phyloP scores from a whole-genome alignment of 2,797 vertebrate species.

The Halcyon smyrnensis region DNA sequence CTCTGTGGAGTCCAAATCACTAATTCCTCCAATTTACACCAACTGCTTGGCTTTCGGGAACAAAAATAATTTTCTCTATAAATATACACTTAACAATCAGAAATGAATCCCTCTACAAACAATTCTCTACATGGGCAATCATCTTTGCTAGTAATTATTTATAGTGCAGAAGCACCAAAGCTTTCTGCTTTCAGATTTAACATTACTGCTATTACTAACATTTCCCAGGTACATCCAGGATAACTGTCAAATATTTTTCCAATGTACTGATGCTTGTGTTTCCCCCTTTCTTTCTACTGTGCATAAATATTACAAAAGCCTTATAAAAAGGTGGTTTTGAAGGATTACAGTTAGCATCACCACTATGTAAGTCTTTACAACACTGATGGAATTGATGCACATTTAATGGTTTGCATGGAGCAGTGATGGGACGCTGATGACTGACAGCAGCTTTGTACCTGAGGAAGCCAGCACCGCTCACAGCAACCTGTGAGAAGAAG shows the following conservation, averaged over 20 bases:
- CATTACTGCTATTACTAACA: neutral
- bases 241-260: neutral
- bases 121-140: neutral
- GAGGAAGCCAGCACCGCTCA: neutral
- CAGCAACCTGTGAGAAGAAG: neutral
- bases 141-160: slow-evolving; percentile 52
- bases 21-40: slow-evolving; percentile 55
- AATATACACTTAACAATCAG: slow-evolving; percentile 59
- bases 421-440: neutral
- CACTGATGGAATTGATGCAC: neutral
- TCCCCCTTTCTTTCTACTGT: neutral
- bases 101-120: slow-evolving; percentile 55
- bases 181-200: neutral
- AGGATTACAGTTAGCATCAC: neutral
- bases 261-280: fast-evolving
- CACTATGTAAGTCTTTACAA: neutral
- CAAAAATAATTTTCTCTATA: slow-evolving; percentile 55
- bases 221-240: neutral
- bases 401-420: neutral
- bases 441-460: neutral
- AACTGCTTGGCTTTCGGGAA: slow-evolving; percentile 26
- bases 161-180: neutral
- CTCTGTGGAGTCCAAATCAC: neutral
- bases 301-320: neutral
- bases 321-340: neutral